Base-by-base conservation (phyloP, 1,140 invertebrate species). In the Euwallacea fornicatus region DNA sequence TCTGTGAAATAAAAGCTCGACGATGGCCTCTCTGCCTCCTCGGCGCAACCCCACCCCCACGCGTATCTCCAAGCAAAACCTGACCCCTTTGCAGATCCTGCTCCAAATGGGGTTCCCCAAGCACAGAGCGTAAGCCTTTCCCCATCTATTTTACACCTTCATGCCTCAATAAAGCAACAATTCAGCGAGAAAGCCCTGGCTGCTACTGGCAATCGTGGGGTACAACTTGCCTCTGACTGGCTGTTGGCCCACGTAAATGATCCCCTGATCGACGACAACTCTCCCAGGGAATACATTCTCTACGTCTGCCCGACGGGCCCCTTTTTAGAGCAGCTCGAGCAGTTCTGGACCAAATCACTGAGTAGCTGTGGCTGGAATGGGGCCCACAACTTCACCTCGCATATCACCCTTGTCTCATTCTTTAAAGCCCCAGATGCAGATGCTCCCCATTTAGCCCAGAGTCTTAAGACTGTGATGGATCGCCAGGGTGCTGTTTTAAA, bases 191-290 rank as follows among this genome's bases (percentile, higher is more conserved):
- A 95, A 82, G 93, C 94, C 15, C 81, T 96, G 68, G 92, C 93
- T 15, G 93, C 93, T n/a, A 96, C 94, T 9, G 94, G 93, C 21
- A 89, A 95, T 80, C 84, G 89, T 43, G 92, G 93, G 65, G 90
- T 94, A 59, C 92, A 95, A 80, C 83, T 95, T 66, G 94, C 94
- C 6, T 92, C 92, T 2, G 93, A 96, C 78, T 96, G 94, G 94
- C 82, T 97, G 0, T 79, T 96, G 61, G 93, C 93, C 9, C 94
- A 96, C 80, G 91, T 95, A 0, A 90, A 93, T 81, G 94, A 97
- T 83, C 85, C 89, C 2, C 86, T 86, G 7, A 81, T 96, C 41
- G 93, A 96, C 82, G 85, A 88, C 42, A 86, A 87, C 59, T 84
- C 85, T 7, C 90, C 91, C 4, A 83, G 94, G 74, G 92, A 96